Evolutionary conservation across 2,888 invertebrate species (phyloP), one percentile per base, ranked within the genome.

Genomic region (Hirtodrosophila histrioides): DNA sequence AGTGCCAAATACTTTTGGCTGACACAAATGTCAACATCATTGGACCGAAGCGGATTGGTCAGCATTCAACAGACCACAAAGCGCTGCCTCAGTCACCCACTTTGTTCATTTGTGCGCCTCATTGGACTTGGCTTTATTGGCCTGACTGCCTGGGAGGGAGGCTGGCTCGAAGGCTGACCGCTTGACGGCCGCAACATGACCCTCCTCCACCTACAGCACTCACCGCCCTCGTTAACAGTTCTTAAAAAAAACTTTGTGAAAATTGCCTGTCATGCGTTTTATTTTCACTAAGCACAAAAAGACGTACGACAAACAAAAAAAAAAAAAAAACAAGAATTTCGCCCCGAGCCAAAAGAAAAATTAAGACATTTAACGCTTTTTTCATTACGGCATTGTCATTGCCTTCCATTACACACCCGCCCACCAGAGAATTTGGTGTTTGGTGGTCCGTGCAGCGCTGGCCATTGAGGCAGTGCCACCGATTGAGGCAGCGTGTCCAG

Each of bases 331-430:
- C 3, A 4, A 27, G 6, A 27, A 27, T 6, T 27, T n/a, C 23
- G 44, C 67, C 45, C 5, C 39, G 23, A 51, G 63, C 64, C 54
- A 58, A 46, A 67, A 73, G 75, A 69, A 85, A 81, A 85, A 87
- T 87, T 82, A 78, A 85, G 86, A 82, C 83, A 87, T 75, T 82
- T 85, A 82, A 87, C 86, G 82, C 78, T 75, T 82, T 78, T 82
- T 87, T 85, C 82, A 87, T 81, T 74, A 81, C 70, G 40, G 53
- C 50, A 76, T 77, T 73, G 73, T 73, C 77, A 57, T 48, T 57
- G 53, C 39, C 29, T 1, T 17, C 29, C 35, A 24, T 31, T 39
- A 29, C 45, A 29, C 9, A n/a, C 17, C 8, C 12, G 4, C n/a
- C 41, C 4, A 8, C 0, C 23, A 17, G 0, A 3, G 12, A 8